Evolutionary conservation across 2,888 invertebrate genomes (phyloP), one percentile per base, ranked within the genome.

Genomic region (Volucella inanis): DNA sequence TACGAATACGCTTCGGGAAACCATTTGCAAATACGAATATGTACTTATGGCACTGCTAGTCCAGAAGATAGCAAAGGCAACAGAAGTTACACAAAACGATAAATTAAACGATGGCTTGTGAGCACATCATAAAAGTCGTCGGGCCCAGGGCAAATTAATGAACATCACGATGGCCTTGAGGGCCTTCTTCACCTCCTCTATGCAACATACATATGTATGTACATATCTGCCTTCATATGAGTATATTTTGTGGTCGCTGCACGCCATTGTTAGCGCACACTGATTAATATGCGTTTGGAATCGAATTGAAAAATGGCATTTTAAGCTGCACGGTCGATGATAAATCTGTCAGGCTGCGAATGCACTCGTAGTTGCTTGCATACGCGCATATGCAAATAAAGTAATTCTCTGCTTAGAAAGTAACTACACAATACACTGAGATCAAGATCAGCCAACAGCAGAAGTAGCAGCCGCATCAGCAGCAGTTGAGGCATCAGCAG

Each of bases 81-180:
- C 71, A 76, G 76, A 49, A 47, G 68, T 18, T 15, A 50, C 67
- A 68, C 68, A 22, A 57, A 39, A 39, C 71, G 67, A 80, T 80
- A 80, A 80, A 80, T 80, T 80, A 80, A 61, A 41, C 45, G 74
- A 54, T 67, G 68, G 43, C 80, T 84, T 74, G 72, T 84, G 84
- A 80, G 59, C 64, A 76, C 65, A 64, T 80, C 84, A 71, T 84
- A 84, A 80, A 84, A 84, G 83, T 83, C 79, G 49, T 67, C 67
- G 67, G 54, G 74, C 76, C 67, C 71, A 18, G 76, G 81, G 85
- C 85, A 81, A 81, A 77, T 77, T 85, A 85, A 81, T 81, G 85
- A 81, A 81, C 76, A 67, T 76, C 81, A 80, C 81, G 76, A 85
- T 85, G 85, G 85, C 85, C 85, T 85, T 85, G 85, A 81, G 85